Evolutionary conservation across 2,888 invertebrate genomes (phyloP).

Genomic region (Marasmarcha lunaedactyla): DNA sequence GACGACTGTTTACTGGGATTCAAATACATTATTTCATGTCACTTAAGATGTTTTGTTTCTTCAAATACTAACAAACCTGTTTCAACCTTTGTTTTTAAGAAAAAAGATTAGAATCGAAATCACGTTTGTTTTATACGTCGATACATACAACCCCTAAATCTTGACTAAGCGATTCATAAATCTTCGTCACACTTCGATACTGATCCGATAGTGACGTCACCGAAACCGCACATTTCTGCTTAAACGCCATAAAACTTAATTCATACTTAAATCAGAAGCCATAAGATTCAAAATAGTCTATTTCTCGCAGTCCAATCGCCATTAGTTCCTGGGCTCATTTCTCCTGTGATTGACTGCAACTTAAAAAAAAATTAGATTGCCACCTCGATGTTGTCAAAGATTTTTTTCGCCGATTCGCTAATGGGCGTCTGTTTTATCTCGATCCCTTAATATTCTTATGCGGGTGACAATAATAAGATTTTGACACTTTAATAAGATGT

Average conservation of each 20-base stretch:
- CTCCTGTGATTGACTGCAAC: conserved; percentile 56
- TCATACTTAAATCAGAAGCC: too few species aligned
- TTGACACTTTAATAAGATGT: conserved; percentile 58
- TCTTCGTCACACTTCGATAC: conserved; percentile 42
- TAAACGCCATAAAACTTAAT: neutral
- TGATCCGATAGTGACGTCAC: conserved; percentile 18
- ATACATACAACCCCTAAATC: conserved; percentile 1
- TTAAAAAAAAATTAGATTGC: conserved; percentile 62
- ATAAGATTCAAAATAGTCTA: neutral
- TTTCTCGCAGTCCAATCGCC: conserved; percentile 44
- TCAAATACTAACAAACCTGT: too few species aligned
- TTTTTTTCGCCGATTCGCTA: conserved; percentile 48
- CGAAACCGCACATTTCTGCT: conserved; percentile 18
- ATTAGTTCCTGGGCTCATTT: conserved; percentile 64
- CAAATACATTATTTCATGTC: too few species aligned
- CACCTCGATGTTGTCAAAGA: conserved; percentile 48
- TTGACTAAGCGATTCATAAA: conserved; percentile 29
- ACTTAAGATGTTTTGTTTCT: too few species aligned
- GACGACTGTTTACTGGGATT: conserved; percentile 1
- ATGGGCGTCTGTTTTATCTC: conserved; percentile 68
- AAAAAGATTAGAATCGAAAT: too few species aligned
- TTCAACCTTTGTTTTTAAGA: too few species aligned
- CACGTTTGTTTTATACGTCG: neutral
- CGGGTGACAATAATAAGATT: conserved; percentile 65
- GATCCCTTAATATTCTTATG: conserved; percentile 60